Conservation (phyloP, 2,888 invertebrate genomes). For the Phortica okadai region DNA sequence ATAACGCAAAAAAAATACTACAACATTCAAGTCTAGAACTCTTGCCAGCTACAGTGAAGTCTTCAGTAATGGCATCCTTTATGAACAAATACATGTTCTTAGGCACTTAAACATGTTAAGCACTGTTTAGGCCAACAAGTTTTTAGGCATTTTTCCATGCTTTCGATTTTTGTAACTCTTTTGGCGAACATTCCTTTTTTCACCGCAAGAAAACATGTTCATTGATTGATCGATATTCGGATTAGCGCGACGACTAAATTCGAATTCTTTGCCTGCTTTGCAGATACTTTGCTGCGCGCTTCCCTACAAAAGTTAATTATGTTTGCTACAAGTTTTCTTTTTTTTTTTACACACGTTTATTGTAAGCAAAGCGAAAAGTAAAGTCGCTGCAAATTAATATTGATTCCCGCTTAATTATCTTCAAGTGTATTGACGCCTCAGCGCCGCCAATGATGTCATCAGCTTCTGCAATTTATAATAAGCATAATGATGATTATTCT, state of each 20-base stretch:
- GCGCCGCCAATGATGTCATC: slow-evolving; percentile 7
- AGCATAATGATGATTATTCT: slow-evolving; percentile 10
- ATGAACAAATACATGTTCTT: no score
- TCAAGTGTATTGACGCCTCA: neutral
- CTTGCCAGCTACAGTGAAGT: neutral
- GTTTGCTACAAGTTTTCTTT: neutral
- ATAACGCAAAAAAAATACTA: neutral
- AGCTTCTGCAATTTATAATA: slow-evolving; percentile 2
- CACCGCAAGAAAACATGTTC: neutral
- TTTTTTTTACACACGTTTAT: neutral
- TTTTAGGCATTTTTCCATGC: neutral
- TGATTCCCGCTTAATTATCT: neutral
- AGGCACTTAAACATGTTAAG: no score
- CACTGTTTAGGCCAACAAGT: neutral
- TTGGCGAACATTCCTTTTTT: neutral
- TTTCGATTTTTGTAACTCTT: slow-evolving; percentile 9
- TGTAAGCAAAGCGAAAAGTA: neutral
- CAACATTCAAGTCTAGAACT: neutral
- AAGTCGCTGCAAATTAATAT: slow-evolving; percentile 15
- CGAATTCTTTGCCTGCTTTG: neutral
- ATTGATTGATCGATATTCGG: slow-evolving; percentile 20
- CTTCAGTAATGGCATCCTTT: neutral
- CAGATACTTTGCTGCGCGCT: neutral
- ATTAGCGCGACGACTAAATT: neutral
- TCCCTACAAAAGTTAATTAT: neutral